Evolutionary conservation across 1,140 invertebrate genomes (phyloP).

Genomic region (Drosophila rhopaloa): DNA sequence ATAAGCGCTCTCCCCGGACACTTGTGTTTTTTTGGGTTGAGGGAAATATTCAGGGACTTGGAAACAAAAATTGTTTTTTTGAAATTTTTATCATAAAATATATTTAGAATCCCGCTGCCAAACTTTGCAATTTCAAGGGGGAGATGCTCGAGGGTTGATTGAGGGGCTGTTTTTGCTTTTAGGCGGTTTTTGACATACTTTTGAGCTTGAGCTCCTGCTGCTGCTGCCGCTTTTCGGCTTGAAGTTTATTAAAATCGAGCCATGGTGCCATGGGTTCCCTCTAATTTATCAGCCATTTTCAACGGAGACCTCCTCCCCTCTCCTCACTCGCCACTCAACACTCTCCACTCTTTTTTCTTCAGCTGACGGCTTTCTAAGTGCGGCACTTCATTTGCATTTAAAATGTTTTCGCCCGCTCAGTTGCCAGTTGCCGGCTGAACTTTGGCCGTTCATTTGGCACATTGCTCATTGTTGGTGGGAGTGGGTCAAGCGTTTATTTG

Average conservation of each 20-base stretch:
- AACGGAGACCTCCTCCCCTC: slow-evolving; percentile 11
- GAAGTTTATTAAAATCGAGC: slow-evolving; percentile 72
- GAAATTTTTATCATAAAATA: slow-evolving; percentile 64
- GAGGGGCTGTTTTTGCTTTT: slow-evolving; percentile 39
- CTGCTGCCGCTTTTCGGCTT: slow-evolving; percentile 18
- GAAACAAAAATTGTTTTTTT: slow-evolving; percentile 72
- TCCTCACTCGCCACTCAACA: not conserved
- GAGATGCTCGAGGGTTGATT: slow-evolving; percentile 22
- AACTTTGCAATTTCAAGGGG: slow-evolving; percentile 67
- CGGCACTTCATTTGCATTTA: slow-evolving; percentile 81
- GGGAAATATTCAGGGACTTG: not conserved
- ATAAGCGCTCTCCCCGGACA: slow-evolving; percentile 59
- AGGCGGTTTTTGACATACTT: slow-evolving; percentile 53
- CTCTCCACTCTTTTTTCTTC: slow-evolving; percentile 36
- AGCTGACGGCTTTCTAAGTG: slow-evolving; percentile 71
- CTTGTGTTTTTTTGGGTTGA: not conserved
- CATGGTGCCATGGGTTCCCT: slow-evolving; percentile 22
- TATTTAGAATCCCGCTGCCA: slow-evolving; percentile 58
- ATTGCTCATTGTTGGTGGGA: slow-evolving; percentile 75
- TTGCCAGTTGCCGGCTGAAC: slow-evolving; percentile 47
- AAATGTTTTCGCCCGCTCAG: slow-evolving; percentile 75
- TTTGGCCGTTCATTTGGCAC: slow-evolving; percentile 80
- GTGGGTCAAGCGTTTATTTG: slow-evolving; percentile 60
- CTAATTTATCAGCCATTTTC: slow-evolving; percentile 71
- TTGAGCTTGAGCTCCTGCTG: slow-evolving; percentile 1